phyloP scores from a whole-genome alignment of 2,797 vertebrate species.

The Alfaro cultratus region DNA sequence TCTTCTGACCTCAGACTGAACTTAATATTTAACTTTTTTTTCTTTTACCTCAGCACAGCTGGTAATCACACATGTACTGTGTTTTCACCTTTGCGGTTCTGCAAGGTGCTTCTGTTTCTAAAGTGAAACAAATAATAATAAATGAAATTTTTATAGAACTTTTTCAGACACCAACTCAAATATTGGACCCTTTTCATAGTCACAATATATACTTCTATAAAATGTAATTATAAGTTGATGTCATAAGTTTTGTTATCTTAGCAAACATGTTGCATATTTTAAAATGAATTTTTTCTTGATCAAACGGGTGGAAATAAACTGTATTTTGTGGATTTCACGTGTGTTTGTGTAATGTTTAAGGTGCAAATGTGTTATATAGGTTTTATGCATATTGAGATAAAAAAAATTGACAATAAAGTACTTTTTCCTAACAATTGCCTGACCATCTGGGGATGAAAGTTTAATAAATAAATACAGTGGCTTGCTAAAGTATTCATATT shows the following conservation, averaged over 20 bases:
- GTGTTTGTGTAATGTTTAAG: background rate
- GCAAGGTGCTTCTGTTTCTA: background rate
- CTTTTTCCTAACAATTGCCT: background rate
- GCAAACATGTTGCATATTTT: background rate
- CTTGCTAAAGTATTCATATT: too few relatives aligned
- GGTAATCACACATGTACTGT: background rate
- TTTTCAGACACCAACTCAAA: too few relatives aligned
- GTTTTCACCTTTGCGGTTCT: background rate
- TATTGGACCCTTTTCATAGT: background rate
- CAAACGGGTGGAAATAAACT: background rate
- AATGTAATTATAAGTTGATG: background rate
- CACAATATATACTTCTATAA: background rate
- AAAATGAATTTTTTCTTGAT: background rate
- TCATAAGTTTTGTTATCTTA: background rate
- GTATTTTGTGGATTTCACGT: background rate
- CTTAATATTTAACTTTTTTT: background rate
- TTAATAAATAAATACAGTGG: background rate
- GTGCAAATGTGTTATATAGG: background rate
- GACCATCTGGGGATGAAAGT: background rate
- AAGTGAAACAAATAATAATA: background rate
- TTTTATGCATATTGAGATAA: background rate
- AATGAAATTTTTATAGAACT: too few relatives aligned
- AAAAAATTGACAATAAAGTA: background rate
- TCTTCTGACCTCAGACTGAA: background rate
- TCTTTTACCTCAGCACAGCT: background rate